Evolutionary conservation across 2,797 vertebrate species (phyloP).

Genomic region (Apogon talboti): DNA sequence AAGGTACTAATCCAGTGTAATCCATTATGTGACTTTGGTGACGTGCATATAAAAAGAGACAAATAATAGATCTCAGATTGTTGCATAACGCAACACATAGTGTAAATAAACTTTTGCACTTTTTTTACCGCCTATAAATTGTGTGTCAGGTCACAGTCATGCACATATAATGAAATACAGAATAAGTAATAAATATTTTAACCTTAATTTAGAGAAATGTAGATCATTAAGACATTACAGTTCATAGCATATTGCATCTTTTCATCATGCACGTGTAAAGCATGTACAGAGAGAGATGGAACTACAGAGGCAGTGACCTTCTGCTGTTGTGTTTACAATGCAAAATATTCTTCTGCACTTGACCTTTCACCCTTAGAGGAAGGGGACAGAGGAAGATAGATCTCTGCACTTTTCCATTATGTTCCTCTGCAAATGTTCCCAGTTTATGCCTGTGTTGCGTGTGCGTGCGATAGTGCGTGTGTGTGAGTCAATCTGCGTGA

Average conservation of each 20-base stretch:
- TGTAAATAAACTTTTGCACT: background rate
- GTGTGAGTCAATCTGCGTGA: slow-evolving; percentile 73
- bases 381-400: slow-evolving; percentile 44
- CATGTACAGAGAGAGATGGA: slow-evolving; percentile 26
- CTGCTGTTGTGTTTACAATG: slow-evolving; percentile 76
- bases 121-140: background rate
- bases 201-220: too few relatives aligned
- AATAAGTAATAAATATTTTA: too few relatives aligned
- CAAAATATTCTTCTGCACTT: slow-evolving; percentile 75
- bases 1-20: too few relatives aligned
- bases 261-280: slow-evolving; percentile 22
- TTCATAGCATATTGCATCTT: slow-evolving; percentile 12
- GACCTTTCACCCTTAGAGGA: slow-evolving; percentile 67
- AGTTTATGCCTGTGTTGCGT: slow-evolving; percentile 29
- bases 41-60: background rate
- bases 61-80: background rate
- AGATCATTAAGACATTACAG: too few relatives aligned
- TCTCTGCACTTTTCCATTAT: slow-evolving; percentile 53
- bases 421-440: slow-evolving; percentile 43
- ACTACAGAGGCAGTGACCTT: slow-evolving; percentile 73
- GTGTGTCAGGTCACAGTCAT: background rate
- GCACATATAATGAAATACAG: too few relatives aligned
- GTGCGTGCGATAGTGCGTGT: slow-evolving; percentile 15
- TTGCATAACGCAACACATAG: background rate
- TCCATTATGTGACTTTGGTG: too few relatives aligned